phyloP scores from a whole-genome alignment of 2,797 vertebrate species.

The Coreius guichenoti region DNA sequence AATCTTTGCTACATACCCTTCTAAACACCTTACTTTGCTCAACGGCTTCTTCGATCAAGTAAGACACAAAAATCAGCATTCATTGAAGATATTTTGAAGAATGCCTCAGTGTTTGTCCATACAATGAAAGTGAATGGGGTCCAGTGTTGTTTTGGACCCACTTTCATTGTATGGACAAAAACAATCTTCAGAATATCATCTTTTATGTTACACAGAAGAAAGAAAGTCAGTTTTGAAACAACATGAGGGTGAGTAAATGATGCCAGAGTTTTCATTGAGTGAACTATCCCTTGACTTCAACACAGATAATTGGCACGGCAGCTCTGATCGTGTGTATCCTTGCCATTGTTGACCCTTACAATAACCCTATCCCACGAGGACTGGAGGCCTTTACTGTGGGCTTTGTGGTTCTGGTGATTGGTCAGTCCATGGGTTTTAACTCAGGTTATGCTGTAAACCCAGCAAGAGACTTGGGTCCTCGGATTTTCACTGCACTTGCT shows the following conservation, averaged over 20 bases:
- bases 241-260: background rate
- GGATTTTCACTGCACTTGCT: slow-evolving; percentile 86
- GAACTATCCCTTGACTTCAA: background rate
- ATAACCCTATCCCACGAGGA: slow-evolving; percentile 83
- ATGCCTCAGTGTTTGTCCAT: background rate
- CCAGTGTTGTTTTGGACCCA: background rate
- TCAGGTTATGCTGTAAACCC: slow-evolving; percentile 91
- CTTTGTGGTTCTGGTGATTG: slow-evolving; percentile 86
- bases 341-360: slow-evolving; percentile 87
- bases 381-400: slow-evolving; percentile 89
- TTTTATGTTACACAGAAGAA: background rate
- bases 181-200: background rate
- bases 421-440: slow-evolving; percentile 92
- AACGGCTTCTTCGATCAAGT: slow-evolving; percentile 92
- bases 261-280: background rate
- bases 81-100: background rate
- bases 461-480: slow-evolving; percentile 89
- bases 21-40: slow-evolving; percentile 81
- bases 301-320: slow-evolving; percentile 88
- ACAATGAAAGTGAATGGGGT: background rate
- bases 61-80: slow-evolving; percentile 42
- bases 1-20: slow-evolving; percentile 90
- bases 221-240: background rate
- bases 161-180: background rate
- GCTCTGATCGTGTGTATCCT: slow-evolving; percentile 86